Base-by-base conservation (phyloP, 2,797 vertebrate genomes). In the Aplochiton taeniatus region DNA sequence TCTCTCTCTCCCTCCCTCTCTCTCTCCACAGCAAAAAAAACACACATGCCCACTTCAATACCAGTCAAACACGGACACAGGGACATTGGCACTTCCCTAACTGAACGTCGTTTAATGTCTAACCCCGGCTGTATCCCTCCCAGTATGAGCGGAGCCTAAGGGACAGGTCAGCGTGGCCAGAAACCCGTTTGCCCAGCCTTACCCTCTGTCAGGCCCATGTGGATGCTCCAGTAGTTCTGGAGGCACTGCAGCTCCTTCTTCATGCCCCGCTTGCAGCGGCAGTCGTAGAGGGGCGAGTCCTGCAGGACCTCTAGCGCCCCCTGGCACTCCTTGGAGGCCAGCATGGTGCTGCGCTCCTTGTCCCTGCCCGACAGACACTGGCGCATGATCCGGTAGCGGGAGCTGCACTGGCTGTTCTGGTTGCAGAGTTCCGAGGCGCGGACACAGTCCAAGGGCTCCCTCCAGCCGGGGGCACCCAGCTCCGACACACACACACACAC, bases 181-280 rank as follows among this genome's bases (percentile, higher is more conserved):
- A 53, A 51, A 55, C n/a, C n/a, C n/a, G n/a, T n/a, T n/a, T n/a
- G 61, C 17, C n/a, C 45, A 57, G 14, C 0, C 91, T 65, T 87
- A 97, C 96, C 96, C 75, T 95, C 95, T 0, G 92, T 91, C 75
- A 96, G 89, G 60, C 96, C 95, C 79, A 95, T 90, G 85, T 96
- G 95, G 66, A 98, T 96, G 80, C 95, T 96, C 96, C 96, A 98
- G 90, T 97, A 98, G 85, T 94, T 95, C 91, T 96, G 96, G 66
- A 98, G 90, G 81, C 96, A 98, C 91, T 94, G 94, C 58, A 96
- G 92, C 88, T 98, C 96, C 75, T 92, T 97, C 89, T 93, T 97
- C 96, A 98, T 98, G 79, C 93, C 93, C 1, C 95, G 86, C 84
- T 93, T 95, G 89, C 96, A 98, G 77, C 92, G 96, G 75, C 96